Percentiles rank a stretch among this genome's conserved stretches.
These are phyloP conservation scores for Mesoclemmys tuberculata DNA, from an alignment of 2,113 vertebrate genomes.

Conservation along the genomic window DNA sequence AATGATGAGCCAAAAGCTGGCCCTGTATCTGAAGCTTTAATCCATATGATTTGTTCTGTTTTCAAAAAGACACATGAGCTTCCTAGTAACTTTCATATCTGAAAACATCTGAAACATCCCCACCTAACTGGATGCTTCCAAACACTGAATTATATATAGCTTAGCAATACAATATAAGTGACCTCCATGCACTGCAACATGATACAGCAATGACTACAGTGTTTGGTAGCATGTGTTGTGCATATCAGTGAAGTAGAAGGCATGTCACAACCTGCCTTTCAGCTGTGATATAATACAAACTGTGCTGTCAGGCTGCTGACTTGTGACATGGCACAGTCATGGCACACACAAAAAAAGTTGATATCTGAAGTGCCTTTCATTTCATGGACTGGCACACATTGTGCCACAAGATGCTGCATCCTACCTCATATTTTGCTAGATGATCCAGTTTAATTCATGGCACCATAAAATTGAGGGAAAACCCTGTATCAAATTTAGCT, in stretches of 20 bases:
- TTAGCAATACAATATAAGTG: conserved; percentile 46
- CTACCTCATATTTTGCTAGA: accelerated
- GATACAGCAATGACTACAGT: not conserved
- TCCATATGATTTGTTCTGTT: not conserved
- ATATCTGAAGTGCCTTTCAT: not conserved
- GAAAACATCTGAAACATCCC: accelerated
- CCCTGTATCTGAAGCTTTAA: not conserved
- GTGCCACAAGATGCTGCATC: not conserved
- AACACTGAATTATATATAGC: conserved; percentile 54
- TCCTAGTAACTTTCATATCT: not conserved
- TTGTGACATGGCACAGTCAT: accelerated
- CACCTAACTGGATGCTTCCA: not conserved
- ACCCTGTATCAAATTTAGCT: not conserved
- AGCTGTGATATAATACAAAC: not conserved
- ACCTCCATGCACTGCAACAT: not conserved
- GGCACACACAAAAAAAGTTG: not conserved
- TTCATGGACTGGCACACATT: accelerated
- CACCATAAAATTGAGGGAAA: not conserved
- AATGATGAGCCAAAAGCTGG: not conserved
- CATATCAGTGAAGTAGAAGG: not conserved
- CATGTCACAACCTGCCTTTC: not conserved
- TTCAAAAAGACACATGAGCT: not conserved
- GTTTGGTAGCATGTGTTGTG: accelerated
- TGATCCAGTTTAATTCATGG: not conserved
- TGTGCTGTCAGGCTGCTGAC: accelerated